Base-by-base conservation (phyloP, 2,888 invertebrate genomes). In the Drosophila crucigera region DNA sequence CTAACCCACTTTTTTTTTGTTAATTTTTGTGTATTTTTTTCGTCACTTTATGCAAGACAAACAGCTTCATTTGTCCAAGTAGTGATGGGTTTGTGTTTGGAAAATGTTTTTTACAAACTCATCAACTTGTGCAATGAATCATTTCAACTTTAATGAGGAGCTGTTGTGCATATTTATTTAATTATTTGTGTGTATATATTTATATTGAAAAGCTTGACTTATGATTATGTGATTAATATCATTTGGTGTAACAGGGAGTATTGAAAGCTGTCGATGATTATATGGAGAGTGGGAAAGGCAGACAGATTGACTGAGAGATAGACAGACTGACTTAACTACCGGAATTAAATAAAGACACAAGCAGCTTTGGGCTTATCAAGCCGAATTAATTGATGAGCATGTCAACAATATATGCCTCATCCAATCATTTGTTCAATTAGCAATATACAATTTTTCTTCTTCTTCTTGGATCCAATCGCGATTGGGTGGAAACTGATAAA, bases 361-460 rank as follows among this genome's bases (percentile, higher is more conserved):
- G 31, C 71, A 65, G 22, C 28, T 58, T 52, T 9, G n/a, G 31
- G 25, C 14, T 30, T 71, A 52, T 61, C n/a, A 22, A 59, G 41
- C 43, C 39, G 41, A 68, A 67, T 79, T 78, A 79, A 76, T 47
- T 79, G 66, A 67, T 50, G 56, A 50, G 61, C 80, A 69, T 80
- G 79, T 87, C 84, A 87, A 80, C 84, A 68, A 71, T 52, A 69
- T 59, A 58, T 78, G 54, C 61, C 69, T 55, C 65, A 62, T 71
- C 73, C 73, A 85, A 83, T 82, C 83, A 84, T 84, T 88, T 82
- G 80, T 82, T 83, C 84, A 88, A 85, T 84, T 84, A 83, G 75
- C 81, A 59, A 9, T 49, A 59, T 72, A 39, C 1, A 7, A 22
- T 22, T 6, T 22, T 22, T 47, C 22, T 22, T 35, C 14, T 0